A percentile compares a stretch with the other conserved stretches of the same genome.
Evolutionary conservation across 2,888 invertebrate species (phyloP).

Genomic region (Urechis unicinctus): DNA sequence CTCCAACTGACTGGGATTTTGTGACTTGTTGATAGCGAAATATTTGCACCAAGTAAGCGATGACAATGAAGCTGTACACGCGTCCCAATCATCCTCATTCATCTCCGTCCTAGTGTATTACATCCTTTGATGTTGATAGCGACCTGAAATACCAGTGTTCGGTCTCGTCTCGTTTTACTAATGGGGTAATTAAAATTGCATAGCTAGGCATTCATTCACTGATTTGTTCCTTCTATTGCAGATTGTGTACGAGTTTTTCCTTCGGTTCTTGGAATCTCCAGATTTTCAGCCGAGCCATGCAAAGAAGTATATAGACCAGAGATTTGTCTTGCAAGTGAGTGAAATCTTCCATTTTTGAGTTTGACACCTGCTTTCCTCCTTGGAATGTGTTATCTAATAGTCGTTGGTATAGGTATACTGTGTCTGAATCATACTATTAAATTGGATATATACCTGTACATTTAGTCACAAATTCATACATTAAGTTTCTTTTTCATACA

Average conservation of each 20-base stretch:
- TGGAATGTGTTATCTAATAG: neutral
- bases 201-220: neutral
- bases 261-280: slow-evolving; percentile 49
- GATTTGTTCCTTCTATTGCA: slow-evolving; percentile 22
- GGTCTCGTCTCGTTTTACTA: neutral
- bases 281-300: slow-evolving; percentile 89
- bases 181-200: neutral
- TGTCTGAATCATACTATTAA: neutral
- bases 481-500: too few relatives aligned
- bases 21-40: too few relatives aligned
- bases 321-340: slow-evolving; percentile 80
- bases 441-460: neutral
- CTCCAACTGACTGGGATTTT: too few relatives aligned
- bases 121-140: too few relatives aligned
- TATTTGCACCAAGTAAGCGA: too few relatives aligned
- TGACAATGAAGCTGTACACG: too few relatives aligned
- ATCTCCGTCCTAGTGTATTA: too few relatives aligned
- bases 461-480: too few relatives aligned
- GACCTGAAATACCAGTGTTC: neutral
- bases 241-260: slow-evolving; percentile 51
- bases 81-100: too few relatives aligned
- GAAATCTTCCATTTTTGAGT: neutral
- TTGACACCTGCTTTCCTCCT: neutral
- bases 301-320: slow-evolving; percentile 90
- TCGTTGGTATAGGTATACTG: neutral